phyloP scores from a whole-genome alignment of 2,888 invertebrate genomes.

The Agrilus mali region DNA sequence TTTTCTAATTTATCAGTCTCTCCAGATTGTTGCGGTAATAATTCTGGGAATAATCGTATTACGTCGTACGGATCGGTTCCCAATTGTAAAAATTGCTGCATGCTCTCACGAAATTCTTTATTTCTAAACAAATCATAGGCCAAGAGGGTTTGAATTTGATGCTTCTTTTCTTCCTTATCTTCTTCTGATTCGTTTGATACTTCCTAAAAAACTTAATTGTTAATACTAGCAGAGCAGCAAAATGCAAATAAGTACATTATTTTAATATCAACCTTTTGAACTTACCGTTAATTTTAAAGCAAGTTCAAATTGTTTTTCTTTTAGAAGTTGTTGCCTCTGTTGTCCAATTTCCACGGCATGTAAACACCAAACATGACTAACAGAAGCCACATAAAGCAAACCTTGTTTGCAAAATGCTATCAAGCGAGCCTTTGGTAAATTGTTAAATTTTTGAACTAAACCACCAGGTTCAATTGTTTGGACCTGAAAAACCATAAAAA shows the following conservation, averaged over 20 bases:
- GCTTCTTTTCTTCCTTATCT: constrained; percentile 68
- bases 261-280: constrained; percentile 15
- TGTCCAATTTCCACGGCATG: constrained; percentile 65
- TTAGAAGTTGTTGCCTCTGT: constrained; percentile 73
- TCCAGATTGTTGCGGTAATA: constrained; percentile 40
- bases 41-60: constrained; percentile 84
- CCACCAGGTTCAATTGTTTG: constrained; percentile 71
- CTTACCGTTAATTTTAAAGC: constrained; percentile 82
- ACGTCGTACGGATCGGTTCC: constrained; percentile 93
- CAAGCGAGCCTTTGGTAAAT: constrained; percentile 42
- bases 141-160: constrained; percentile 79
- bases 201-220: constrained; percentile 45
- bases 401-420: constrained; percentile 66
- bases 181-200: constrained; percentile 69
- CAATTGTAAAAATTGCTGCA: constrained; percentile 80
- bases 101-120: constrained; percentile 78
- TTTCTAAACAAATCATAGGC: constrained; percentile 87
- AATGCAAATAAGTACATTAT: too few relatives aligned
- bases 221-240: not conserved
- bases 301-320: constrained; percentile 86
- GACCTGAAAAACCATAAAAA: constrained; percentile 32
- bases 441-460: constrained; percentile 15
- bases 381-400: constrained; percentile 74
- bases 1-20: constrained; percentile 30
- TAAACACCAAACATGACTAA: constrained; percentile 81